Evolutionary conservation across 2,113 vertebrate genomes (phyloP).

Genomic region (Thermophis baileyi): DNA sequence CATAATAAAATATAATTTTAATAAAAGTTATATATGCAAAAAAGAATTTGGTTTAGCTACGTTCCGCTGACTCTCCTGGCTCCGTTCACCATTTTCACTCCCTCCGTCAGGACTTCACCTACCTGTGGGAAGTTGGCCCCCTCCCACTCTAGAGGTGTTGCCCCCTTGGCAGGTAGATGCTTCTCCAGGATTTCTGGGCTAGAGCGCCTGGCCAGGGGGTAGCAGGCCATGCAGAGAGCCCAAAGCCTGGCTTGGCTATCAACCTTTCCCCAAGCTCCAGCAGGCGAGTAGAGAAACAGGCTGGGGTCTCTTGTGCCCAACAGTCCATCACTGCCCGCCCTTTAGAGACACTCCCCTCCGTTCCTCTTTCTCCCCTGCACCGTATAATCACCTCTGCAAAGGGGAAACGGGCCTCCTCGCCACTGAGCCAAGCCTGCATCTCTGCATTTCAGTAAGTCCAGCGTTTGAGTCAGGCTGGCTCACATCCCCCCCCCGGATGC

Average conservation of each 20-base stretch:
- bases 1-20: too few species aligned
- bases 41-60: too few species aligned
- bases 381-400: not conserved
- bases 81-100: too few species aligned
- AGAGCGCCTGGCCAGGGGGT: too few species aligned
- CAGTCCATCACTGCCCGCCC: not conserved
- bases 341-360: not conserved
- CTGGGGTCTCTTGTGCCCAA: constrained; percentile 17
- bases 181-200: not conserved
- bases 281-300: not conserved
- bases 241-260: not conserved
- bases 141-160: too few species aligned
- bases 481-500: not conserved
- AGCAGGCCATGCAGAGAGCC: not conserved
- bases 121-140: too few species aligned
- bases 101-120: too few species aligned
- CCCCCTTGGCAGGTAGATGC: too few species aligned
- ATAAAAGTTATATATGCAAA: too few species aligned
- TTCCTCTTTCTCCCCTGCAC: not conserved
- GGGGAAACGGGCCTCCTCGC: too few species aligned
- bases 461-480: not conserved
- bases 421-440: not conserved
- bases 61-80: too few species aligned
- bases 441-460: not conserved
- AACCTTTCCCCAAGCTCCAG: not conserved